Percentiles rank a stretch among this genome's conserved stretches.
Conservation (phyloP, 2,113 vertebrate genomes). For the Suricata suricatta region DNA sequence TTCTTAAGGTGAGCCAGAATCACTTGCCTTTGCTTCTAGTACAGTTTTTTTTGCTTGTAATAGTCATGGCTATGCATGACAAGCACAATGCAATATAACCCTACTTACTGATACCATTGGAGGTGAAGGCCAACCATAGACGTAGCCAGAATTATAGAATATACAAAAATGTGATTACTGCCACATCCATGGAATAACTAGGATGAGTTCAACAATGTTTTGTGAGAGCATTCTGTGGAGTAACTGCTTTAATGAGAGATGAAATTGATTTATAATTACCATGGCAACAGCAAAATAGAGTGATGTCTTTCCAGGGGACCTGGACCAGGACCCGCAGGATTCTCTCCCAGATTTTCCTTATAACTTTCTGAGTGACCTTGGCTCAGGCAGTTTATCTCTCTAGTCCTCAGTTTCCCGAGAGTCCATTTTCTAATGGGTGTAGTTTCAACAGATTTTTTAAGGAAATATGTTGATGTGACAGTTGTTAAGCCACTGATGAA, state of each 20-base stretch:
- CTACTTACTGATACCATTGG: not conserved
- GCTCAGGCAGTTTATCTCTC: not conserved
- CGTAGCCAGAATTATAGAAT: conserved; percentile 49
- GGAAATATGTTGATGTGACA: not conserved
- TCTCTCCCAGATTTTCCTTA: not conserved
- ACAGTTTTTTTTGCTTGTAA: conserved; percentile 55
- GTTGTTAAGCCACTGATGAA: not conserved
- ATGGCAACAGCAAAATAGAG: conserved; percentile 66
- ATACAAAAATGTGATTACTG: conserved; percentile 54
- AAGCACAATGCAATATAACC: not conserved
- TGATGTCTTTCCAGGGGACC: not conserved
- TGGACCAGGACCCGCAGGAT: not conserved
- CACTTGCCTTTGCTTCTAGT: conserved; percentile 19
- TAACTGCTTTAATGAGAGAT: conserved; percentile 58
- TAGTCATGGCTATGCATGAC: conserved; percentile 51
- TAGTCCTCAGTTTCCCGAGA: conserved; percentile 27
- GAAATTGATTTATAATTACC: conserved; percentile 71
- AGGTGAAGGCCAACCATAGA: conserved; percentile 45
- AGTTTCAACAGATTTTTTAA: not conserved
- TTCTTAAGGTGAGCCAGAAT: not conserved
- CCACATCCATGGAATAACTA: conserved; percentile 32
- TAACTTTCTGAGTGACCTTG: not conserved
- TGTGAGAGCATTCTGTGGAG: conserved; percentile 50
- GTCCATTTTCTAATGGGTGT: not conserved
- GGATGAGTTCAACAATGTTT: conserved; percentile 43